Conservation (phyloP, 2,113 vertebrate species). For the Raja brachyura region DNA sequence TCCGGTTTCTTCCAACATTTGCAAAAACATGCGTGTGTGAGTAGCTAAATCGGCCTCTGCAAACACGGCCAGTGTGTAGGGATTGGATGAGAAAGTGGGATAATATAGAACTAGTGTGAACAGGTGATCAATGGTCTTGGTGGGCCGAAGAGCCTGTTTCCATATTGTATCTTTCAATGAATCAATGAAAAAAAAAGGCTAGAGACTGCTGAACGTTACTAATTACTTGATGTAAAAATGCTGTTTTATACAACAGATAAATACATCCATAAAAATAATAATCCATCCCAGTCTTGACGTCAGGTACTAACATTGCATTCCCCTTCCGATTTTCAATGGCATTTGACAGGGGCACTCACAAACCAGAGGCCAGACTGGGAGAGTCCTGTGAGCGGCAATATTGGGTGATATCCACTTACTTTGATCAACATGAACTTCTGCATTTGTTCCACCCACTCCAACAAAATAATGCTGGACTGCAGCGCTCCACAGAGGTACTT, state of each 20-base stretch:
- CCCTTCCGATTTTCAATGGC: neutral
- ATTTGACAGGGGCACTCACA: conserved; percentile 23
- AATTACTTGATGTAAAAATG: neutral
- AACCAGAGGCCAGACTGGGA: neutral
- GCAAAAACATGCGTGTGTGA: no score
- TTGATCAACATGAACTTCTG: conserved; percentile 99
- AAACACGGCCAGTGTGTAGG: no score
- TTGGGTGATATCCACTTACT: conserved; percentile 56
- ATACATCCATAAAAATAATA: neutral
- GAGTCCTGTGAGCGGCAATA: neutral
- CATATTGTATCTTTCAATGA: no score
- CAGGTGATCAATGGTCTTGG: no score
- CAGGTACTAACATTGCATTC: neutral
- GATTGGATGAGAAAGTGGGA: no score
- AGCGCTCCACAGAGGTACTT: conserved; percentile 95
- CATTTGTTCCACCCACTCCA: conserved; percentile 98
- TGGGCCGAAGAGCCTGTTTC: no score
- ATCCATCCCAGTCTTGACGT: neutral
- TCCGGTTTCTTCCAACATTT: no score
- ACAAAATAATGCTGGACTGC: conserved; percentile 86
- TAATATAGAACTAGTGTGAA: no score
- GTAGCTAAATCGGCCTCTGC: no score
- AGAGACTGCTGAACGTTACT: neutral
- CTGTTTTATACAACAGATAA: neutral
- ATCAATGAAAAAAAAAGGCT: neutral